Evolutionary conservation across 2,888 invertebrate species (phyloP).

Genomic region (Ophion ellenae): DNA sequence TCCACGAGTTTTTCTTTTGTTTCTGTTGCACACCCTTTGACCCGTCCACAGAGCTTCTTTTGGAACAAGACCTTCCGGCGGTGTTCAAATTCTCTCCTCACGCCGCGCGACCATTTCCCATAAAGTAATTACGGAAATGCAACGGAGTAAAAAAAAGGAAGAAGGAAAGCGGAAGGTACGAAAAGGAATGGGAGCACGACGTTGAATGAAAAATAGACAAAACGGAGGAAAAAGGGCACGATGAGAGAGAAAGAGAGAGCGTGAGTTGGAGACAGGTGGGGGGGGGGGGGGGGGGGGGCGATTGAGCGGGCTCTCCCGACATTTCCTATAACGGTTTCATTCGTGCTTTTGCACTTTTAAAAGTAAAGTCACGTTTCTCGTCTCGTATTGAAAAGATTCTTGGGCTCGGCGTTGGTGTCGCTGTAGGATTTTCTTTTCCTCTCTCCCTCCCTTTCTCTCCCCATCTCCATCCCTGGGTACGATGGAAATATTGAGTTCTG

Average conservation of each 20-base stretch:
- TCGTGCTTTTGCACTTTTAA: conserved; percentile 63
- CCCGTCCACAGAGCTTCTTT: not conserved
- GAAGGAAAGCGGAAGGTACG: conserved; percentile 44
- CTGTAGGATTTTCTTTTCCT: not conserved
- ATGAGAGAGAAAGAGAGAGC: conserved; percentile 9
- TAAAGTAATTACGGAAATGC: conserved; percentile 76
- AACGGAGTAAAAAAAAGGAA: conserved; percentile 54
- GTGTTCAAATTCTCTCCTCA: conserved; percentile 10
- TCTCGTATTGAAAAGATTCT: conserved; percentile 67
- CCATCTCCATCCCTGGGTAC: not conserved
- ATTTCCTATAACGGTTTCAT: conserved; percentile 40
- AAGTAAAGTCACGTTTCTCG: conserved; percentile 67
- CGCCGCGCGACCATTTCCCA: conserved; percentile 70
- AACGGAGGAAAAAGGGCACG: not conserved
- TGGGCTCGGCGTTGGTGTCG: conserved; percentile 45
- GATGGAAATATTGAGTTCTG: conserved; percentile 62
- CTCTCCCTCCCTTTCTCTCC: not conserved
- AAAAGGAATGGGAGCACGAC: not conserved
- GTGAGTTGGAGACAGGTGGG: too few species aligned
- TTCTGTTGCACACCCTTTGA: conserved; percentile 2
- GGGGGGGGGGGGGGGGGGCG: conserved; percentile 25
- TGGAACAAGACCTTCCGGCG: conserved; percentile 18
- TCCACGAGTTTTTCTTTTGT: conserved; percentile 16
- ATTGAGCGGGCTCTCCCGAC: conserved; percentile 47
- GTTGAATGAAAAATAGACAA: conserved; percentile 1